These are phyloP conservation scores for Spodoptera litura DNA, from an alignment of 1,140 invertebrate genomes.

Conservation along the genomic window DNA sequence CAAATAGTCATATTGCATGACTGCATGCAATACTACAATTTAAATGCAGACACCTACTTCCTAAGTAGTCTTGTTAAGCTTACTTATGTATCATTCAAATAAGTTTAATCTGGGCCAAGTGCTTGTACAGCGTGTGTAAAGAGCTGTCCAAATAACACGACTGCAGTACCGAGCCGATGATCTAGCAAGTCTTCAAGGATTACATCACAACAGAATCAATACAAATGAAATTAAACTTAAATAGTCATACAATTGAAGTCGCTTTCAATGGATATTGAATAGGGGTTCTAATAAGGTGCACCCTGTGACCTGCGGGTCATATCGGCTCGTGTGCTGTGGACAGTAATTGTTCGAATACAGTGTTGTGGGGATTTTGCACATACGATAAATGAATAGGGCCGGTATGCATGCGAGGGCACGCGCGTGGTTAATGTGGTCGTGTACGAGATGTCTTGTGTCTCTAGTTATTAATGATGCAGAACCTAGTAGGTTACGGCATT, in stretches of 20 bases:
- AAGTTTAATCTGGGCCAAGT: constrained; percentile 18
- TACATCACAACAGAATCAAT: constrained; percentile 19
- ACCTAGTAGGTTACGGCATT: constrained; percentile 32
- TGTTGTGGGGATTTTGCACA: not conserved
- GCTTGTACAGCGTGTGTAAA: constrained; percentile 25
- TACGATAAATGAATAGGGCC: constrained; percentile 42
- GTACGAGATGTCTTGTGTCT: constrained; percentile 37
- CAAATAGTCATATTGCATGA: constrained; percentile 20
- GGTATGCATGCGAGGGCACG: constrained; percentile 28
- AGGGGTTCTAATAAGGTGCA: constrained; percentile 49
- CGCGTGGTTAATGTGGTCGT: constrained; percentile 30
- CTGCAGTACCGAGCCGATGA: constrained; percentile 9
- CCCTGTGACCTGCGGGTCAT: constrained; percentile 52
- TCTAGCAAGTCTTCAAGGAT: constrained; percentile 37
- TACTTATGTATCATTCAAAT: constrained; percentile 20
- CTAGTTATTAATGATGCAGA: constrained; percentile 45
- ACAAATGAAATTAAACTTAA: constrained; percentile 35
- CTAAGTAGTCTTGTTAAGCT: constrained; percentile 29
- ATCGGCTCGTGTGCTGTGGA: constrained; percentile 36
- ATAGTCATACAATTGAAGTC: constrained; percentile 25
- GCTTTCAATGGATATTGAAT: constrained; percentile 32
- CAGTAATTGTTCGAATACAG: constrained; percentile 36
- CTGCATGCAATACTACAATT: constrained; percentile 30
- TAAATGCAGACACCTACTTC: not conserved
- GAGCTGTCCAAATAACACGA: constrained; percentile 35